phyloP scores from a whole-genome alignment of 1,140 invertebrate genomes.

The Meloidogyne exigua region DNA sequence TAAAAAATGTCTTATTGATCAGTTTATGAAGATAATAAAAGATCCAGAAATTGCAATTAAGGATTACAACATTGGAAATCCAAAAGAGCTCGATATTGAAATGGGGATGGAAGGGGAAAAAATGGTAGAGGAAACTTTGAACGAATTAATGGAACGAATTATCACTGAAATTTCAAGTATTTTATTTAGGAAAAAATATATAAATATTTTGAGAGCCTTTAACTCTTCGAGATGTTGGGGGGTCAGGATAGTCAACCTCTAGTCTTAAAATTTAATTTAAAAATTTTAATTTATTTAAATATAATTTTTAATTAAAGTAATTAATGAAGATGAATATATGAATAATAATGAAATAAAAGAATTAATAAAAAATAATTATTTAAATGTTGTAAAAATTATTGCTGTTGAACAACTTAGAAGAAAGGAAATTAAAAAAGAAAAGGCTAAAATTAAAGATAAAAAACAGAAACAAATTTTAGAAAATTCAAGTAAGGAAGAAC shows the following conservation, averaged over 20 bases:
- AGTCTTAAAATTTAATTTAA: no score
- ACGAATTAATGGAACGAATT: not conserved
- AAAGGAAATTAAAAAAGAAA: not conserved
- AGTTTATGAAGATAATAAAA: not conserved
- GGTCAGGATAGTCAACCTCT: no score
- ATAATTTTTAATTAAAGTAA: no score
- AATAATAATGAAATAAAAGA: not conserved
- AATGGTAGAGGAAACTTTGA: not conserved
- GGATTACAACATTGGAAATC: not conserved
- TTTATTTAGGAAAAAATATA: not conserved
- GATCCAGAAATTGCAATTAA: not conserved
- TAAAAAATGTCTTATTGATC: not conserved
- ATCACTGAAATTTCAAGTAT: not conserved
- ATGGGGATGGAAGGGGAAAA: not conserved
- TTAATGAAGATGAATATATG: not conserved
- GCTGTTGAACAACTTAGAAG: not conserved
- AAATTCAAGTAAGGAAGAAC: no score
- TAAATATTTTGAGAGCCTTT: no score
- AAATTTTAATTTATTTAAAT: no score
- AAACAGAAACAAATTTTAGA: not conserved
- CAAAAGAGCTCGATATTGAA: not conserved
- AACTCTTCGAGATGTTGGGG: no score
- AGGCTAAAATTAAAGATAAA: not conserved
- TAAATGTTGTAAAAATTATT: not conserved
- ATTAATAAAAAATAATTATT: not conserved